These are phyloP conservation scores for Aphyosemion australe DNA, from an alignment of 2,113 vertebrate species.

Conservation along the genomic window DNA sequence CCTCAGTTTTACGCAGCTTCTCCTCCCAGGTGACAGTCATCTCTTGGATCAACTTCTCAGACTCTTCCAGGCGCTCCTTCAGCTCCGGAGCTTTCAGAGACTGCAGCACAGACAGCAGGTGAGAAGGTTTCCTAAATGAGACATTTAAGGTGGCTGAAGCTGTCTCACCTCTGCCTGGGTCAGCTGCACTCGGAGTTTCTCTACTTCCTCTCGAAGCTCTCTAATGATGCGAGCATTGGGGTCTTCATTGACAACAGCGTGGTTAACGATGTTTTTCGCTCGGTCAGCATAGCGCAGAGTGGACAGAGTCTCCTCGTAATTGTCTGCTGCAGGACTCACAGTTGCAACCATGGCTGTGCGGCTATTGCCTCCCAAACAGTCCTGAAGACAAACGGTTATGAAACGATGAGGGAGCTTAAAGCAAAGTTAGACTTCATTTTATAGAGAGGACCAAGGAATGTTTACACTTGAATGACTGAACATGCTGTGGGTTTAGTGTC, in stretches of 20 bases:
- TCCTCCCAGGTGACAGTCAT: conserved; percentile 98
- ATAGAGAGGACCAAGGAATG: too few relatives aligned
- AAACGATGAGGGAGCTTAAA: too few relatives aligned
- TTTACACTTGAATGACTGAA: neutral
- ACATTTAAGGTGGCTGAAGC: neutral
- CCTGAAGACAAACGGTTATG: conserved; percentile 64
- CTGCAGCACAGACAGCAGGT: conserved; percentile 14
- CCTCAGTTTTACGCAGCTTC: conserved; percentile 92
- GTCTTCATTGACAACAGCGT: conserved; percentile 94
- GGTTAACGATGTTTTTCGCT: conserved; percentile 95
- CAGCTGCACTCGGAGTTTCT: conserved; percentile 91
- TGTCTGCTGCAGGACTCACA: conserved; percentile 92
- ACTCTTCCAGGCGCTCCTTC: conserved; percentile 86
- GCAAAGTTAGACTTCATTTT: too few relatives aligned
- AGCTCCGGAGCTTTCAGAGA: conserved; percentile 74
- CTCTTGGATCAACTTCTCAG: conserved; percentile 95
- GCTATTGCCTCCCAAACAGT: conserved; percentile 94
- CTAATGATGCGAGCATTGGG: conserved; percentile 94
- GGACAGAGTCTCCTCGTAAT: conserved; percentile 94
- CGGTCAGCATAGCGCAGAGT: conserved; percentile 92
- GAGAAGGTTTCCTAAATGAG: fast-evolving
- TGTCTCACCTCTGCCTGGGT: conserved; percentile 88
- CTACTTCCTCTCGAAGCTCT: conserved; percentile 93
- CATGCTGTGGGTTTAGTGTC: neutral
- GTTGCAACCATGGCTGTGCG: conserved; percentile 97